Evolutionary conservation across 2,797 vertebrate genomes (phyloP).

Genomic region (Gymnodraco acuticeps): DNA sequence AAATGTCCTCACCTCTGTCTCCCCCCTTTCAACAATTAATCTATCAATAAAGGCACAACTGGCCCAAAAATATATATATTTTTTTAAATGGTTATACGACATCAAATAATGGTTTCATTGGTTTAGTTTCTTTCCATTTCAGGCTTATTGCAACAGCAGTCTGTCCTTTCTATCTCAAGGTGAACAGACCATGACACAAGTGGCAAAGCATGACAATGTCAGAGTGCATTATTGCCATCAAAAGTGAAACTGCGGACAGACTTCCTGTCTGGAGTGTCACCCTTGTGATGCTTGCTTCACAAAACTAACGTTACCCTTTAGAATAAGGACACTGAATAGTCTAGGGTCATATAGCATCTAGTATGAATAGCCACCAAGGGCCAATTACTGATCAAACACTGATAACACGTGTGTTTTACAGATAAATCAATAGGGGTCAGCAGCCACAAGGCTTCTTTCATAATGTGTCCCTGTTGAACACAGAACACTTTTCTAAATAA

Average conservation of each 20-base stretch:
- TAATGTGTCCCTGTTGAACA: not conserved
- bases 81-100: too few species aligned
- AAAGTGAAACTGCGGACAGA: conserved; percentile 51
- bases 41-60: too few species aligned
- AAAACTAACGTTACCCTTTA: conserved; percentile 9
- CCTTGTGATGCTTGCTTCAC: conserved; percentile 32
- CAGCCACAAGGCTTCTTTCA: not conserved
- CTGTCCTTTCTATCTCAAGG: not conserved
- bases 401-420: not conserved
- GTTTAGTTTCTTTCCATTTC: conserved; percentile 6
- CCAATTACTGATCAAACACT: not conserved
- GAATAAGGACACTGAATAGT: not conserved
- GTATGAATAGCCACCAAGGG: not conserved
- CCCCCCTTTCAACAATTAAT: too few species aligned
- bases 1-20: too few species aligned
- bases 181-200: conserved; percentile 17
- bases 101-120: not conserved
- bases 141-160: not conserved
- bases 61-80: too few species aligned
- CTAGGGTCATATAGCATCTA: not conserved
- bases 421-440: not conserved
- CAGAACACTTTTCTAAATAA: not conserved
- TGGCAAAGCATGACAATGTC: conserved; percentile 20
- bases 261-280: conserved; percentile 47
- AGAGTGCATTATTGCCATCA: conserved; percentile 15